Base-by-base conservation (phyloP, 2,113 vertebrate species). In the Cheirogaleus medius region DNA sequence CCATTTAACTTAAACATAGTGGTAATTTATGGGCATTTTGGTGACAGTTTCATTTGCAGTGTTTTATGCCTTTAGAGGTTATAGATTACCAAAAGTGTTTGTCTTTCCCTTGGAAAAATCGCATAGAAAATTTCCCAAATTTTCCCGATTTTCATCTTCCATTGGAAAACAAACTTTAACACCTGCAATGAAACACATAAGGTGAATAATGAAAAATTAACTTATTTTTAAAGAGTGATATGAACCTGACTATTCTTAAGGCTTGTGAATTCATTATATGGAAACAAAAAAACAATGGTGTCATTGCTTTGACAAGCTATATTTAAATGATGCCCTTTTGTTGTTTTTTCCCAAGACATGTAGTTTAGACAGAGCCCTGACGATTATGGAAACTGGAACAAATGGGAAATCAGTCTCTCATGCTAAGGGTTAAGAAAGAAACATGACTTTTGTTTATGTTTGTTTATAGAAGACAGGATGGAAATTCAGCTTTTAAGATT, bases 381-480 rank as follows among this genome's bases (percentile, higher is more conserved):
- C 86, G 69, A 56, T 73, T 63, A 76, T 84, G 69, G 34, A 49
- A 83, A 93, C 25, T 8, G 37, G 37, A 87, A 10, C 78, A 71
- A 91, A 42, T 64, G 83, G 34, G 37, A 80, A 77, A 52, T 89
- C 68, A 54, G 37, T 76, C 77, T 71, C 34, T 92, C 66, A 3
- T 82, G 73, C 56, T 54, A 44, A 88, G n/a, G 37, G 37, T 89
- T 93, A 88, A 76, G 80, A 86, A 78, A 78, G 82, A 97, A 92
- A 60, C 44, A 52, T 12, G 90, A 78, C 78, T 97, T 90, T 42
- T 76, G 81, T 60, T 86, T 96, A 32, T 56, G 76, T 89, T 77
- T 93, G 81, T 83, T 95, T 95, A 60, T 85, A 78, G 78, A 47
- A 94, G 73, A 74, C 82, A 88, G 52, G 82, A 66, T 71, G 63